Conservation (phyloP, 2,797 vertebrate species). For the Peromyscus nudipes region DNA sequence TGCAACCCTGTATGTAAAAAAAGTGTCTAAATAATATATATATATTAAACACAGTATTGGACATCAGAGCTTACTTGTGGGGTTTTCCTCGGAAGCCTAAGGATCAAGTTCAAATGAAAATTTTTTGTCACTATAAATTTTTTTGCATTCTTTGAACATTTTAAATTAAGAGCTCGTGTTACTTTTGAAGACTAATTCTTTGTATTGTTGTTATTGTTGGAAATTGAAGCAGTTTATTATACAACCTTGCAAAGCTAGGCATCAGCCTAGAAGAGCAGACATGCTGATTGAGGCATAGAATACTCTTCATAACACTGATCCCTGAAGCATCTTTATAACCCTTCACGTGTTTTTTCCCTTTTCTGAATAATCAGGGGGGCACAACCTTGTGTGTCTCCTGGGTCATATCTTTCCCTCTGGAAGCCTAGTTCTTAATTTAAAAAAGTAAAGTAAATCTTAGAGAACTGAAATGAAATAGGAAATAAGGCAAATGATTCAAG, state of each 20-base stretch:
- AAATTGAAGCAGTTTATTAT: not conserved
- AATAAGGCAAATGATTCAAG: constrained; percentile 8
- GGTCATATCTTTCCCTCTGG: not conserved
- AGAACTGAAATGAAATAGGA: not conserved
- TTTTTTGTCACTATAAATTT: not conserved
- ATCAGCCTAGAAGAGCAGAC: not conserved
- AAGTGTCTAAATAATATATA: not conserved
- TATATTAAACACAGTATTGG: not conserved
- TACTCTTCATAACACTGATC: not conserved
- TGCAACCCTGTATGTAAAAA: not conserved
- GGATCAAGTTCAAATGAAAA: not conserved
- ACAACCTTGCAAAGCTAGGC: not conserved
- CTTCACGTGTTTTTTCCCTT: not conserved
- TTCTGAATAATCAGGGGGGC: not conserved
- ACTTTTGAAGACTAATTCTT: not conserved
- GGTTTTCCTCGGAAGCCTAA: not conserved
- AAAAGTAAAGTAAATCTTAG: constrained; percentile 23
- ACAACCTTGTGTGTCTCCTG: not conserved
- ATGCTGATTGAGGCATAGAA: not conserved
- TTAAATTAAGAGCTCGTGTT: constrained; percentile 6
- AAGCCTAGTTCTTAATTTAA: not conserved
- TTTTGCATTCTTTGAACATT: not conserved
- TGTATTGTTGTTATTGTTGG: not conserved
- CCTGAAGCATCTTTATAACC: not conserved
- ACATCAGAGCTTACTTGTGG: not conserved